Base-by-base conservation (phyloP, 2,113 vertebrate species). In the Emberiza fucata region DNA sequence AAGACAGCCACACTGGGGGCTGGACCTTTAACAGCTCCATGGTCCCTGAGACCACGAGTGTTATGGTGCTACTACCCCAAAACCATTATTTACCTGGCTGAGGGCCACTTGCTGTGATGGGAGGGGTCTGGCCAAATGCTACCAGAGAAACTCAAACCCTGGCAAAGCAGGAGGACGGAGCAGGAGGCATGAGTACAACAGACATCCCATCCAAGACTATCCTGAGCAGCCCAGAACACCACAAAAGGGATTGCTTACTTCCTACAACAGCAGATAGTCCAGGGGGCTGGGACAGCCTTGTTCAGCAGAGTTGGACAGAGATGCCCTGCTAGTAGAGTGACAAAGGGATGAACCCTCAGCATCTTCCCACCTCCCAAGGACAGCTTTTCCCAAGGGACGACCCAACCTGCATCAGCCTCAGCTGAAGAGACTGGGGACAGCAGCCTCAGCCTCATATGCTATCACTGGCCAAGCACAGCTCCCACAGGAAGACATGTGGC, bases 11-110 rank as follows among this genome's bases (percentile, higher is more conserved):
- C 27, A 12, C 3, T 0, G 2, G 25, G 15, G 11, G 33, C 11
- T 14, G 5, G 69, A 86, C 20, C 24, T 72, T 78, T 44, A 66
- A 44, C 56, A 85, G n/a, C 48, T 81, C 70, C 37, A 27, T 2
- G 2, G 73, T 53, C 45, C 29, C 31, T 2, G 2, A 56, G n/a
- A 64, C 3, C 0, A 1, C 0, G 0, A 56, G 13, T 5, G 3
- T n/a, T 47, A 54, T 0, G 0, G 33, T 7, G 10, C 29, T 51
- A 53, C 51, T 47, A 28, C 37, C 42, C 42, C 59, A 23, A 64
- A 90, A 31, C 6, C 29, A 17, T 37, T 29, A 57, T 21, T 60
- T 39, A 87, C 15, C 29, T 0, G 8, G 20, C n/a, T 81, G 29
- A 76, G 45, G 40, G 31, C 39, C 45, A 50, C 54, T 37, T 70